Evolutionary conservation across 2,113 vertebrate species (phyloP).

Genomic region (Lichenostomus cassidix): DNA sequence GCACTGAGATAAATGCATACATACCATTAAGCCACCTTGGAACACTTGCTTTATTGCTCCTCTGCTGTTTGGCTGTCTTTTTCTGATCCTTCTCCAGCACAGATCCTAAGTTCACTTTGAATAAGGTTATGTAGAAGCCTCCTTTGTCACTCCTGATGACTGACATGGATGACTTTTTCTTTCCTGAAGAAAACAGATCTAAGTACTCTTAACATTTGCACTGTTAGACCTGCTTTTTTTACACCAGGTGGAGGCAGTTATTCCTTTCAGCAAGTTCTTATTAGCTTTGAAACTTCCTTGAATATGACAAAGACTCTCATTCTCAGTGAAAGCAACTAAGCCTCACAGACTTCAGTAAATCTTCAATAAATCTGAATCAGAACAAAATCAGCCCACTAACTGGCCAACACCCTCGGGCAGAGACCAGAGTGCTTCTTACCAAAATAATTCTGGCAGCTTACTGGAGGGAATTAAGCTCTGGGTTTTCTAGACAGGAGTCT

Average conservation of each 20-base stretch:
- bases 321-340: neutral
- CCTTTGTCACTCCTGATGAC: neutral
- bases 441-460: neutral
- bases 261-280: neutral
- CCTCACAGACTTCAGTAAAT: neutral
- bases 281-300: neutral
- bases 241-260: neutral
- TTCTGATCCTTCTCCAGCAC: neutral
- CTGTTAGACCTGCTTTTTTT: neutral
- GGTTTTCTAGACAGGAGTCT: neutral
- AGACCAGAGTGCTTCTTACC: neutral
- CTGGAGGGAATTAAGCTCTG: neutral
- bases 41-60: neutral
- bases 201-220: neutral
- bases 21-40: neutral
- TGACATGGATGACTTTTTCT: neutral
- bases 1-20: neutral
- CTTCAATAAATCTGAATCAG: neutral
- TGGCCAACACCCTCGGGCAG: neutral
- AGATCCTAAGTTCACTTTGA: neutral
- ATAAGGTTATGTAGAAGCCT: neutral
- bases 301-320: neutral
- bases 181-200: neutral
- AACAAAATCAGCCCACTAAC: neutral
- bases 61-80: neutral